A percentile compares a stretch with the other conserved stretches of the same genome.
Conservation (phyloP, 1,140 invertebrate species). For the Lycorma delicatula region DNA sequence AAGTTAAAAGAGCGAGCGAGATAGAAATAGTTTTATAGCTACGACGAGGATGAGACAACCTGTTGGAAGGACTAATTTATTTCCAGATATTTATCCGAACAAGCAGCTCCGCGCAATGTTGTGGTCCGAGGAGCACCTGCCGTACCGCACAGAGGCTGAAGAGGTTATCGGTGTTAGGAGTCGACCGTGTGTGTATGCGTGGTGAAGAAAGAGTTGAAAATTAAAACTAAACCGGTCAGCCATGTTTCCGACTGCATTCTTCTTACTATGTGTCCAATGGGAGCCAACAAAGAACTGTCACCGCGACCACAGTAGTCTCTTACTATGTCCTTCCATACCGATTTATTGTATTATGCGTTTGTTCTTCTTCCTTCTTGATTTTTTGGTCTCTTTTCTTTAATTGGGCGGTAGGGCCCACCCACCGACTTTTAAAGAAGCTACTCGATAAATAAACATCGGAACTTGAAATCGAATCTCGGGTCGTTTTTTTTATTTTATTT, state of each 20-base stretch:
- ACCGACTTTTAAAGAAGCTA: background rate
- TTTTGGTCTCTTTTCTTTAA: constrained; percentile 8
- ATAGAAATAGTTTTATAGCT: no score
- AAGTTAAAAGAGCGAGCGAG: no score
- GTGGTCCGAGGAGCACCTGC: no score
- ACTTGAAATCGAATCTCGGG: background rate
- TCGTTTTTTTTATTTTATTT: background rate
- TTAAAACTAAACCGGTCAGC: background rate
- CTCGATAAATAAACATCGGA: constrained; percentile 15
- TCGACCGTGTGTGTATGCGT: no score
- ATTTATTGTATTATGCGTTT: constrained; percentile 8
- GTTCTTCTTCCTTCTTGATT: background rate
- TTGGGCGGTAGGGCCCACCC: constrained; percentile 7
- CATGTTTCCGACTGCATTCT: constrained; percentile 3
- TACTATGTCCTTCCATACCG: background rate
- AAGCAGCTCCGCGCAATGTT: no score
- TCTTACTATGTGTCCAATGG: constrained; percentile 1
- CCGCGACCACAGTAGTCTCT: background rate
- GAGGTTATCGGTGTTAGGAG: no score
- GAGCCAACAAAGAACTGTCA: background rate
- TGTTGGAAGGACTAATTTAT: no score
- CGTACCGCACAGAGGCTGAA: no score
- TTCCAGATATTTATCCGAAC: no score
- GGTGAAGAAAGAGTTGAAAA: no score
- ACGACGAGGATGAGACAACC: no score